These are phyloP conservation scores for Falco naumanni DNA, from an alignment of 2,797 vertebrate species.

Conservation along the genomic window DNA sequence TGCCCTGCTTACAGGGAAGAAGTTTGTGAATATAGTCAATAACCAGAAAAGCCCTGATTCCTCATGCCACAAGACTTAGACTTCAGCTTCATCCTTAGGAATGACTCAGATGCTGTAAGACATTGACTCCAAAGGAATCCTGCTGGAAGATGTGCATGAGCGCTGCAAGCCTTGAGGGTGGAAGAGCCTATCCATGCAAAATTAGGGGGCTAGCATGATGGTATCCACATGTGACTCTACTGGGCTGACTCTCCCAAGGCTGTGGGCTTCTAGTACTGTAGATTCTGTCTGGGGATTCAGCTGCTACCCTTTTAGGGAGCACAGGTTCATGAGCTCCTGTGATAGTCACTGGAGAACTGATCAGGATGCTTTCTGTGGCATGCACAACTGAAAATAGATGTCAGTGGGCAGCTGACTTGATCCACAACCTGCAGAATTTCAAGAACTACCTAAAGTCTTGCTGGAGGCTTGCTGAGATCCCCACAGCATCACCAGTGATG, in stretches of 20 bases:
- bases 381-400: background rate
- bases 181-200: background rate
- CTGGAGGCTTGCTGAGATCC: background rate
- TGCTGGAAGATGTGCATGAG: background rate
- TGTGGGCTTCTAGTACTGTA: background rate
- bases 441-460: background rate
- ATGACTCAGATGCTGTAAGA: background rate
- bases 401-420: background rate
- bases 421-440: background rate
- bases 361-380: background rate
- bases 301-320: background rate
- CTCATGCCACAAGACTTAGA: background rate
- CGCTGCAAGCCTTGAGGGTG: background rate
- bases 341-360: background rate
- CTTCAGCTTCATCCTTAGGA: background rate
- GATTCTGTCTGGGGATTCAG: background rate
- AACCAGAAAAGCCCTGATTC: background rate
- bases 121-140: background rate
- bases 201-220: background rate
- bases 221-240: background rate
- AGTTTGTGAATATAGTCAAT: background rate
- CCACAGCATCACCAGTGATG: background rate
- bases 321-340: background rate
- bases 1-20: background rate
- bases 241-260: background rate